phyloP scores from a whole-genome alignment of 2,113 vertebrate species.

The Prietella phreatophila region DNA sequence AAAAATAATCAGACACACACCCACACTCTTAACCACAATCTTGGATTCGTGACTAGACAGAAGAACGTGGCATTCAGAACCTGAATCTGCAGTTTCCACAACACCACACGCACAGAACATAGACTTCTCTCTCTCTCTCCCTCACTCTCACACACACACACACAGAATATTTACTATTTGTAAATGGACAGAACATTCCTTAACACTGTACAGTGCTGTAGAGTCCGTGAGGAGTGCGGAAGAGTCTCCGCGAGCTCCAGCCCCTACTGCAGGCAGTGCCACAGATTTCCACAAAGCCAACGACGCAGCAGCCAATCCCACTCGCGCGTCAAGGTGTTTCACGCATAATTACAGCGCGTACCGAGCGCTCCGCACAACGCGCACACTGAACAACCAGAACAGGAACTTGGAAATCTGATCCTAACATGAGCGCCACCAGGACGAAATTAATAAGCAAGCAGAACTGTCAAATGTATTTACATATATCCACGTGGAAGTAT shows the following conservation, averaged over 20 bases:
- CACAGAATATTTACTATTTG: background rate
- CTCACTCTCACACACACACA: background rate
- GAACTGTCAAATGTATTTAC: too few species aligned
- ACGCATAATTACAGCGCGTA: background rate
- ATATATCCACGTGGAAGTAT: background rate
- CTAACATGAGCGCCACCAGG: too few species aligned
- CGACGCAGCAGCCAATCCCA: background rate
- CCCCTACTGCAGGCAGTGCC: background rate
- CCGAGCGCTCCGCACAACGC: background rate
- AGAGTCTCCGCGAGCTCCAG: constrained; percentile 4
- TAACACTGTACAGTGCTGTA: background rate
- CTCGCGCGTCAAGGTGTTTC: constrained; percentile 15
- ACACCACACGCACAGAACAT: background rate
- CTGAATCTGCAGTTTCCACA: background rate
- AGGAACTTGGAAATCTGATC: background rate
- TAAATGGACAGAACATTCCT: background rate
- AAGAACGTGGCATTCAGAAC: constrained; percentile 14
- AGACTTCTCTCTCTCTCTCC: too few species aligned
- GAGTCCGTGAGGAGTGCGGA: background rate
- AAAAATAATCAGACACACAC: background rate
- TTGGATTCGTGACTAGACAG: constrained; percentile 9
- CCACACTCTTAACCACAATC: background rate
- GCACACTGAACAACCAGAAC: background rate
- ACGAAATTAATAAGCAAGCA: too few species aligned
- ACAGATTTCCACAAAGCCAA: constrained; percentile 2